Percentiles rank a stretch among this genome's conserved stretches.
Evolutionary conservation across 2,797 vertebrate species (phyloP).

Genomic region (Acipenser oxyrinchus): DNA sequence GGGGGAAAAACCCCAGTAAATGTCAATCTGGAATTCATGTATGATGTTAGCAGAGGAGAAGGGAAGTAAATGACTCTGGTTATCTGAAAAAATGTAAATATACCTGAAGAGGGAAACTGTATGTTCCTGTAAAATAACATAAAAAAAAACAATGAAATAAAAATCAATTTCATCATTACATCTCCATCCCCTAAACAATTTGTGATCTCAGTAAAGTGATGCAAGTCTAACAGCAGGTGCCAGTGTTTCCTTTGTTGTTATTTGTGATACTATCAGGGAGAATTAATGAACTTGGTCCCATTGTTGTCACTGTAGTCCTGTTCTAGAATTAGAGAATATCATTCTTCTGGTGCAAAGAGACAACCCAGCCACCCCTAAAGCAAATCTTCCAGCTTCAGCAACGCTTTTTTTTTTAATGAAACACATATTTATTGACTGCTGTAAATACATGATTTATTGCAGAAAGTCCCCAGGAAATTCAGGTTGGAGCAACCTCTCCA

Average conservation of each 20-base stretch:
- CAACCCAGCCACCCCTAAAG: background rate
- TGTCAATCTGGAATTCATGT: no score
- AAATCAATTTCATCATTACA: no score
- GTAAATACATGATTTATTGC: background rate
- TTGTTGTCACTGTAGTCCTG: background rate
- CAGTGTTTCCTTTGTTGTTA: constrained; percentile 26
- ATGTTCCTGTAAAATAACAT: no score
- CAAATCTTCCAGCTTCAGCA: background rate
- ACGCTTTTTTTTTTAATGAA: background rate
- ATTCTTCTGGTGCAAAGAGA: background rate
- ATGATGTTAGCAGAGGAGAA: no score
- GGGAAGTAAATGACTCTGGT: no score
- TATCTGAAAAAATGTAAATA: no score
- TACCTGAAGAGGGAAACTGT: no score
- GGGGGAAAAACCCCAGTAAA: no score
- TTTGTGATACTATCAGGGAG: background rate
- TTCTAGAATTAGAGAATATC: background rate
- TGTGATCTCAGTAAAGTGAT: constrained; percentile 4
- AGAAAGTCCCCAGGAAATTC: constrained; percentile 9
- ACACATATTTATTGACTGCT: background rate
- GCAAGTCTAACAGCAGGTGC: constrained; percentile 21
- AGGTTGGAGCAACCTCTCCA: constrained; percentile 20
- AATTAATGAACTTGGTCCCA: background rate
- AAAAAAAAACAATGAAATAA: no score
- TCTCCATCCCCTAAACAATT: no score